Evolutionary conservation across 2,113 vertebrate genomes (phyloP), one percentile per base, ranked within the genome.

Genomic region (Conger conger): DNA sequence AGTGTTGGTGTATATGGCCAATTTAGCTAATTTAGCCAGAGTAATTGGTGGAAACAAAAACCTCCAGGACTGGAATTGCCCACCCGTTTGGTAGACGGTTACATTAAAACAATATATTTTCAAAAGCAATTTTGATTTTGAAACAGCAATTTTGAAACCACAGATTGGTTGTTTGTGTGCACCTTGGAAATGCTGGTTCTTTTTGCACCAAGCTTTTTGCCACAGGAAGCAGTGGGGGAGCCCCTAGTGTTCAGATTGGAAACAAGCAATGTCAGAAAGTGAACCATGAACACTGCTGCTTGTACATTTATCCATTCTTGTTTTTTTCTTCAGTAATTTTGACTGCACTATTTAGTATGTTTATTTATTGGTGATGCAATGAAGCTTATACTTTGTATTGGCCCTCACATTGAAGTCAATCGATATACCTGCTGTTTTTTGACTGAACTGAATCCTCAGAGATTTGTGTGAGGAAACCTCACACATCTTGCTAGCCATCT

Each of bases 191-290:
- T 63, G 23, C 23, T 27, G 57, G 18, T 63, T 2, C 3, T 27
- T 63, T 63, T 63, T 63, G 18, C 57, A 63, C 4, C 23, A 27
- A 63, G 23, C 57, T 23, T 63, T 63, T 63, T 23, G 18, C 20
- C 57, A 63, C 81, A 57, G 76, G 90, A 92, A 86, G 87, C 85
- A 85, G 89, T 92, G 91, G 88, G 23, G 92, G 87, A 89, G 76
- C 92, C 90, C 91, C 92, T 93, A 86, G 88, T 93, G 94, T 90
- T 83, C n/a, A 35, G 83, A 87, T 13, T 79, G 83, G 80, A 87
- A 90, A 91, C n/a, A 16, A 81, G 45, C 84, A 27, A 36, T 40
- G 11, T 1, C 83, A 20, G 36, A 79, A 23, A 4, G 27, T 27
- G 15, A 40, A 18, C 36, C 17, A 27, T 79, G 78, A 35, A 36